These are phyloP conservation scores for Belgica antarctica DNA, from an alignment of 2,888 invertebrate genomes.

Conservation along the genomic window DNA sequence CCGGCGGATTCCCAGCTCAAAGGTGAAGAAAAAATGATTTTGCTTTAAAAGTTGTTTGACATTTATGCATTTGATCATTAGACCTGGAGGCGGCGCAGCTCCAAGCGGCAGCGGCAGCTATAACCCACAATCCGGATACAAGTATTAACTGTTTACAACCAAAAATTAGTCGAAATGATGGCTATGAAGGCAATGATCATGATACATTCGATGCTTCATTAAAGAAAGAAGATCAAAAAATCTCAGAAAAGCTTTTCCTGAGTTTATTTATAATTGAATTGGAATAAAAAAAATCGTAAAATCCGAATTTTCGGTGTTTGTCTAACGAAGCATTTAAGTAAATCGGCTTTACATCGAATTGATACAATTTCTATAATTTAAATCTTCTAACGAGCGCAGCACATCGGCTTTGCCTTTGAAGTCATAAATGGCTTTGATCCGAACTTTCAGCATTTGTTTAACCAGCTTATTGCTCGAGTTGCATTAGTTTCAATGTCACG, in stretches of 20 bases:
- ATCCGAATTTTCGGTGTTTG: background rate
- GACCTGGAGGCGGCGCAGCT: constrained; percentile 49
- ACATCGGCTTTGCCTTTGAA: too few relatives aligned
- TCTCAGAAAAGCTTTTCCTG: background rate
- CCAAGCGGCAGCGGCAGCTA: constrained; percentile 55
- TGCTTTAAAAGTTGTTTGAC: background rate
- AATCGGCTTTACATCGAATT: too few relatives aligned
- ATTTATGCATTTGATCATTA: background rate
- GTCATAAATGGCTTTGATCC: too few relatives aligned
- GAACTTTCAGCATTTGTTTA: too few relatives aligned
- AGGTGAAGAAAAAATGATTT: constrained; percentile 10
- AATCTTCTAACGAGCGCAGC: too few relatives aligned
- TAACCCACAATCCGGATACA: constrained; percentile 56
- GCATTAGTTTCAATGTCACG: too few relatives aligned
- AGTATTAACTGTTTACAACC: constrained; percentile 53
- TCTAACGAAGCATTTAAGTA: background rate
- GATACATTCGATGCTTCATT: background rate
- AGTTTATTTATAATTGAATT: constrained; percentile 22
- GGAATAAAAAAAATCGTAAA: background rate
- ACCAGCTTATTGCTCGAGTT: too few relatives aligned
- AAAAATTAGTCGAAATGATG: background rate
- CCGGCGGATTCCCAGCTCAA: background rate
- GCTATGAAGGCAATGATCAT: background rate
- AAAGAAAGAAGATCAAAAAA: background rate
- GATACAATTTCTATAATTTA: too few relatives aligned